Conservation (phyloP, 2,888 invertebrate species). For the Drosophila parthenogenetica region DNA sequence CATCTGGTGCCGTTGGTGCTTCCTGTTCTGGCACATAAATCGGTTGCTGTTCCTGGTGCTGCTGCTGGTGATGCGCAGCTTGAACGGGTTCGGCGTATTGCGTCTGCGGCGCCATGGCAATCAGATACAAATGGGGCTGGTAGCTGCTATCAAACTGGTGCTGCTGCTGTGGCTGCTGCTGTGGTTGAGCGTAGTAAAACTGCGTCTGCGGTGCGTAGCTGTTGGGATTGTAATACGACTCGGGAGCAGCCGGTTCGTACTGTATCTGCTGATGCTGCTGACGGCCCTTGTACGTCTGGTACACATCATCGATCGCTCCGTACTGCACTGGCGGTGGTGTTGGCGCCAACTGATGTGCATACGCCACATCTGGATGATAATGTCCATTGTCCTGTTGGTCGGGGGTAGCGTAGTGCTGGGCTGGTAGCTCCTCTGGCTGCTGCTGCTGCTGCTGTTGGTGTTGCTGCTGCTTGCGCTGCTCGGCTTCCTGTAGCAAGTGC, state of each 20-base stretch:
- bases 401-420: conserved; percentile 41
- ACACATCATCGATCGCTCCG: conserved; percentile 81
- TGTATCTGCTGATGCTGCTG: conserved; percentile 65
- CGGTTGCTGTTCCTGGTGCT: conserved; percentile 54
- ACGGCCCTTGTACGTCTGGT: conserved; percentile 81
- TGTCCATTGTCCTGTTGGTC: conserved; percentile 53
- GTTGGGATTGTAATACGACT: conserved; percentile 57
- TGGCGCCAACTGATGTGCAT: conserved; percentile 66
- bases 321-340: conserved; percentile 71
- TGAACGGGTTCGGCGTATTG: conserved; percentile 42
- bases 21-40: conserved; percentile 75
- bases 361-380: conserved; percentile 68
- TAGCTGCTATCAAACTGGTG: conserved; percentile 59
- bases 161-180: conserved; percentile 45
- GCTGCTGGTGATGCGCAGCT: conserved; percentile 34
- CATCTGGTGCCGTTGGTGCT: conserved; percentile 44
- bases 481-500: conserved; percentile 82
- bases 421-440: conserved; percentile 31
- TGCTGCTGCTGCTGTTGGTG: conserved; percentile 64
- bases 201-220: conserved; percentile 69
- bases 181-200: conserved; percentile 76
- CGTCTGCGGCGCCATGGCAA: conserved; percentile 75
- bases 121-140: conserved; percentile 79
- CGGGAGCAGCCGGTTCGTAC: conserved; percentile 54
- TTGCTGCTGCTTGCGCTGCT: conserved; percentile 74